Evolutionary conservation across 2,888 invertebrate species (phyloP), one percentile per base, ranked within the genome.

Genomic region (Clepsis dumicolana): DNA sequence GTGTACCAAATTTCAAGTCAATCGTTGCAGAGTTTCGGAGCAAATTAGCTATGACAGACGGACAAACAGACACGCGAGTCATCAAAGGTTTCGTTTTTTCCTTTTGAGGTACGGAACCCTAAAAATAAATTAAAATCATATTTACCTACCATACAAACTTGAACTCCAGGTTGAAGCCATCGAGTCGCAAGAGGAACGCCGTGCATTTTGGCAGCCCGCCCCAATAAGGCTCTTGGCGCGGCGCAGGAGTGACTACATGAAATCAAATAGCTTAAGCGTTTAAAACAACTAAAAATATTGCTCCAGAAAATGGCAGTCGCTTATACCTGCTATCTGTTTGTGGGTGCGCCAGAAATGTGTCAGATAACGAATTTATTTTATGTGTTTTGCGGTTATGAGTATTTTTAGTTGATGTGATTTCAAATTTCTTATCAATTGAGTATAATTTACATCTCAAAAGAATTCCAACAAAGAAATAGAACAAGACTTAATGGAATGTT

Each of bases 131-230:
- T n/a, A n/a, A n/a, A n/a, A n/a, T n/a, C n/a, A n/a, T n/a, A n/a
- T n/a, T n/a, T n/a, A n/a, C n/a, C n/a, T n/a, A n/a, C n/a, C n/a
- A n/a, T n/a, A n/a, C n/a, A n/a, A n/a, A 16, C 12, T n/a, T 4
- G 12, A 24, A n/a, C 1, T 41, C 1, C 2, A 14, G 24, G 52
- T 52, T 53, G 2, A 60, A 66, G 48, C n/a, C 8, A 1, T 8
- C 5, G 5, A 24, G 66, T n/a, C 38, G n/a, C 10, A 68, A 63
- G 67, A 4, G 57, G 67, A 67, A 54, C n/a, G 29, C 41, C 57
- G 8, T 52, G 52, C 41, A 52, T 70, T 65, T 72, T 72, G 72
- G 72, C 72, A 72, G 48, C 63, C 56, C 59, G 66, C 71, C 70
- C 61, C 70, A 53, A 63, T 63, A 67, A 57, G 63, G 24, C 62